These are phyloP conservation scores for Xenopus borealis DNA, from an alignment of 2,113 vertebrate genomes.

Conservation along the genomic window DNA sequence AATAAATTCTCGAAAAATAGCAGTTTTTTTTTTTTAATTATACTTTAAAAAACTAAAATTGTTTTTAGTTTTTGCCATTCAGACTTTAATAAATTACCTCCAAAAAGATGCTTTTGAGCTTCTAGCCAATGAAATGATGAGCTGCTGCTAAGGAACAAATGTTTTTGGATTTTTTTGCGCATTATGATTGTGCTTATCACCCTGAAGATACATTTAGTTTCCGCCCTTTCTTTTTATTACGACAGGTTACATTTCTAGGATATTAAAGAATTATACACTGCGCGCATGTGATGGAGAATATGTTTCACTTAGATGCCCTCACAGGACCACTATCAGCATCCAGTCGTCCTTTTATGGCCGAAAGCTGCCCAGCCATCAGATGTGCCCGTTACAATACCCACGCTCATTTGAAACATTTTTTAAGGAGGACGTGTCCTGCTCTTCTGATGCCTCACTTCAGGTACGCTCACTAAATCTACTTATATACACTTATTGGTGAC, in stretches of 20 bases:
- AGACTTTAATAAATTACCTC: no score
- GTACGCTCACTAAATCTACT: constrained; percentile 50
- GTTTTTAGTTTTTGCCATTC: no score
- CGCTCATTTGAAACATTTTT: constrained; percentile 57
- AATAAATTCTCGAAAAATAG: no score
- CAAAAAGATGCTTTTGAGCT: no score
- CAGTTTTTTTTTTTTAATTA: no score
- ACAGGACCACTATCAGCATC: constrained; percentile 83
- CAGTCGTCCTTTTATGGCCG: constrained; percentile 86
- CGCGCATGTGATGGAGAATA: constrained; percentile 84
- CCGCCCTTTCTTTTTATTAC: constrained; percentile 1
- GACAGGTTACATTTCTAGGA: constrained; percentile 78
- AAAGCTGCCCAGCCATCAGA: constrained; percentile 66
- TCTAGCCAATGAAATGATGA: no score
- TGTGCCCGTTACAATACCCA: constrained; percentile 71
- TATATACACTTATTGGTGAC: no score
- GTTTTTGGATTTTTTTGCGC: no score
- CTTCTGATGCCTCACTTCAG: constrained; percentile 81
- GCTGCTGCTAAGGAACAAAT: no score
- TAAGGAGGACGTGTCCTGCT: constrained; percentile 75
- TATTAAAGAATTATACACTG: constrained; percentile 80
- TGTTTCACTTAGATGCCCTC: constrained; percentile 78
- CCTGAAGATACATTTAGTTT: no score
- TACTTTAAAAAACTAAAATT: no score
- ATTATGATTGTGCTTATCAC: no score